phyloP scores from a whole-genome alignment of 2,797 vertebrate species.

The Scomberomorus guttatus region DNA sequence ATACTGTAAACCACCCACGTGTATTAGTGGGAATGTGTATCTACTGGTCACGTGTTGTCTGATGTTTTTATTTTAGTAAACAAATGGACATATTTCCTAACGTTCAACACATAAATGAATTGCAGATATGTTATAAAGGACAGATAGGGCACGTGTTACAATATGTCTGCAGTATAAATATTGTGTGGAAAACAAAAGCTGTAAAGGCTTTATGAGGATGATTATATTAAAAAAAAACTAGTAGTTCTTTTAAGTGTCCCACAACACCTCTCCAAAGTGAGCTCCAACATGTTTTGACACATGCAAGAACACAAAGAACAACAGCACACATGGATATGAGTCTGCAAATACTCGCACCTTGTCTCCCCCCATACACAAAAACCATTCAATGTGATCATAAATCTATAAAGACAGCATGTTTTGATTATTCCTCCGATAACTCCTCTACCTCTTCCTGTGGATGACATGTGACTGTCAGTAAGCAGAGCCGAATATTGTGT shows the following conservation, averaged over 20 bases:
- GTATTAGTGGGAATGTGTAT: conserved; percentile 2
- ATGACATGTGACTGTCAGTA: conserved; percentile 20
- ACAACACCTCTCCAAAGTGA: neutral
- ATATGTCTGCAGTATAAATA: accelerated
- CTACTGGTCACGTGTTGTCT: neutral
- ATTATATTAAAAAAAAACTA: too few species aligned
- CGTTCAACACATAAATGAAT: neutral
- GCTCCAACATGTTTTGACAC: conserved; percentile 22
- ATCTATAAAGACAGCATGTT: conserved; percentile 17
- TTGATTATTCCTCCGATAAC: conserved; percentile 9
- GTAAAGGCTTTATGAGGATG: neutral
- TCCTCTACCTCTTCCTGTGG: neutral
- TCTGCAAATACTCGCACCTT: conserved; percentile 45
- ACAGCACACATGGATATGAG: neutral
- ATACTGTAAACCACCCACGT: conserved; percentile 17
- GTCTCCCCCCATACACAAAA: neutral
- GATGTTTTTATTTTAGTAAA: neutral
- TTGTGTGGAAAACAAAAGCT: neutral
- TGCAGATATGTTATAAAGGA: neutral
- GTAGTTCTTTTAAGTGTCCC: neutral
- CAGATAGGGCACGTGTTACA: neutral
- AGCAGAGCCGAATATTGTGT: conserved; percentile 27
- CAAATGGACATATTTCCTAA: neutral
- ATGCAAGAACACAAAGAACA: conserved; percentile 7
- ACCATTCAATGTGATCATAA: neutral